Evolutionary conservation across 2,797 vertebrate species (phyloP).

Genomic region (Artibeus jamaicensis): DNA sequence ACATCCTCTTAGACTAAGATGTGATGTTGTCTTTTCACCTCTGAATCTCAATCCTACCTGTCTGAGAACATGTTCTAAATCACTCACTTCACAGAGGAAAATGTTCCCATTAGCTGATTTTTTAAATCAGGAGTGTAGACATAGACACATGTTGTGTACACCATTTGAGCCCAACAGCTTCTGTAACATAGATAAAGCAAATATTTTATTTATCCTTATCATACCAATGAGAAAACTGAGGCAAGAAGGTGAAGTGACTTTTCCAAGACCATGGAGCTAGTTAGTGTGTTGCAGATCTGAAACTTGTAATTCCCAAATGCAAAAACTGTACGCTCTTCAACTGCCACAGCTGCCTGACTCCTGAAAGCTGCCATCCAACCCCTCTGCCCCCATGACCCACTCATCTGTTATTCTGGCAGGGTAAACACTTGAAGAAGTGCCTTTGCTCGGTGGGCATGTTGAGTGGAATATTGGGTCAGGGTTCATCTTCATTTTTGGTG

Average conservation of each 20-base stretch:
- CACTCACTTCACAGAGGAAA: background rate
- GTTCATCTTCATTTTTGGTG: constrained; percentile 41
- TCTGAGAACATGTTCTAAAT: background rate
- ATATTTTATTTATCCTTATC: background rate
- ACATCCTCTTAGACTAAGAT: background rate
- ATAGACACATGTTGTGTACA: background rate
- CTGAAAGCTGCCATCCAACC: background rate
- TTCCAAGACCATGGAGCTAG: background rate
- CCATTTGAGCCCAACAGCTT: background rate
- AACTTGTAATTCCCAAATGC: background rate
- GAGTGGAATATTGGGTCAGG: constrained; percentile 64
- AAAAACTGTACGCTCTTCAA: background rate
- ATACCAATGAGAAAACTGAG: background rate
- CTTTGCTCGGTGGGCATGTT: constrained; percentile 41
- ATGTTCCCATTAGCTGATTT: background rate
- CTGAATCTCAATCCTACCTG: background rate
- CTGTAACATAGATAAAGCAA: background rate
- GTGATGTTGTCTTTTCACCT: background rate
- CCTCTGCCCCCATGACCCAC: background rate
- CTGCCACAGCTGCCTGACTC: background rate
- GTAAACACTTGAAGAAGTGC: background rate
- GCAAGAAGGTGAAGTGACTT: background rate
- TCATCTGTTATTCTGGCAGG: constrained; percentile 31
- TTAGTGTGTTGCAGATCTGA: background rate
- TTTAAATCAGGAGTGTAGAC: background rate